Evolutionary conservation across 2,113 vertebrate species (phyloP).

Genomic region (Pelobates fuscus): DNA sequence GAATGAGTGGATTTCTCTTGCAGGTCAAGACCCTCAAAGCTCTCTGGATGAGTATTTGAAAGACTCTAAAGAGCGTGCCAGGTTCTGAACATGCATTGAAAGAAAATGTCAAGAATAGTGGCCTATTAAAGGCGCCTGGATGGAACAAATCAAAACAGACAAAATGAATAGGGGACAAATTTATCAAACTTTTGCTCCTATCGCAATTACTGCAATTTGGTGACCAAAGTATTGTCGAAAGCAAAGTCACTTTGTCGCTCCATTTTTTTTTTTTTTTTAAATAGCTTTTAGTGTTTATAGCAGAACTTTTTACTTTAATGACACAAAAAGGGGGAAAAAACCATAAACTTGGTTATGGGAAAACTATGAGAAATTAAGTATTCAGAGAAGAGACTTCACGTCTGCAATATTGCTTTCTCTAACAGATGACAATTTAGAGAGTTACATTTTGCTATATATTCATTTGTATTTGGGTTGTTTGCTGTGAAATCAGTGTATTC

Average conservation of each 20-base stretch:
- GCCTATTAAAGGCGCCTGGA: conserved; percentile 50
- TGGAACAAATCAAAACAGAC: conserved; percentile 50
- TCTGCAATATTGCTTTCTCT: not conserved
- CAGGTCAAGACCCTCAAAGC: conserved; percentile 36
- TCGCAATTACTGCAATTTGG: conserved; percentile 48
- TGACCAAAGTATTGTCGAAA: conserved; percentile 42
- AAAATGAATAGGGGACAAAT: conserved; percentile 47
- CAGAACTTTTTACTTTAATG: not conserved
- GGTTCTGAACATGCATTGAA: conserved; percentile 33
- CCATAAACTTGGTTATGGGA: not conserved
- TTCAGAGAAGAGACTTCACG: not conserved
- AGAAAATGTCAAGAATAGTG: conserved; percentile 34
- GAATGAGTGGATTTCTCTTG: conserved; percentile 51
- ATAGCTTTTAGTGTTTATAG: conserved; percentile 46
- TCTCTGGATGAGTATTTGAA: conserved; percentile 49
- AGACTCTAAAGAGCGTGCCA: conserved; percentile 41
- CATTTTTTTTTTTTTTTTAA: conserved; percentile 35
- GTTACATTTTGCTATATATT: no score
- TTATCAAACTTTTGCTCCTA: conserved; percentile 27
- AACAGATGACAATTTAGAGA: not conserved
- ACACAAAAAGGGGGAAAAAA: not conserved
- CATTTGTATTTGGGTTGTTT: no score
- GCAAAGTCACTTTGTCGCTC: conserved; percentile 11
- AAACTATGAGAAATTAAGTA: not conserved
- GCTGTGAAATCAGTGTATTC: no score